Conservation (phyloP, 2,888 invertebrate genomes). For the Heterodera filipjevi region DNA sequence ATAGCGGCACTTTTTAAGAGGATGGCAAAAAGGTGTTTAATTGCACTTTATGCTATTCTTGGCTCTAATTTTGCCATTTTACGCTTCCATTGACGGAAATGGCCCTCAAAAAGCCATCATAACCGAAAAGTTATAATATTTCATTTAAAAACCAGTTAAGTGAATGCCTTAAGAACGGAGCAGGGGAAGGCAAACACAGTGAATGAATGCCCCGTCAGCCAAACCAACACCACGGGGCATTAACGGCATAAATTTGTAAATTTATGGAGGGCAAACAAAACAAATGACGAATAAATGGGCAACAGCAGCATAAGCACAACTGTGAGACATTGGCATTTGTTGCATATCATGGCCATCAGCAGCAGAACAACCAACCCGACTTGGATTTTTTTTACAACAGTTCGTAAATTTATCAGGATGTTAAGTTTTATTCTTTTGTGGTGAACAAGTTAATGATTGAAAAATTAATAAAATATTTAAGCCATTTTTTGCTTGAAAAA, state of each 20-base stretch:
- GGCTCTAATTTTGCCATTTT: too few relatives aligned
- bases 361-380: too few relatives aligned
- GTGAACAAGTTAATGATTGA: too few relatives aligned
- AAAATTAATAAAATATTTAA: too few relatives aligned
- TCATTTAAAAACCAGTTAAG: too few relatives aligned
- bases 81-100: too few relatives aligned
- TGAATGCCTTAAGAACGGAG: background rate
- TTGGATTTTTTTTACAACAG: too few relatives aligned
- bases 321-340: background rate
- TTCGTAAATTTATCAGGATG: too few relatives aligned
- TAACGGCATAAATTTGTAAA: background rate
- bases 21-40: background rate
- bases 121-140: too few relatives aligned
- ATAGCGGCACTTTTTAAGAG: background rate
- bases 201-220: background rate
- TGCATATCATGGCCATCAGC: constrained; percentile 8
- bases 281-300: background rate
- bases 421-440: too few relatives aligned
- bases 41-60: constrained; percentile 7
- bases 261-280: background rate
- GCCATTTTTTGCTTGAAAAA: too few relatives aligned
- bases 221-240: background rate
- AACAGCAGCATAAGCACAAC: background rate
- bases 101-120: too few relatives aligned
- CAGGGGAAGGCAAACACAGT: background rate